A percentile compares a stretch with the other conserved stretches of the same genome.
Evolutionary conservation across 2,797 vertebrate genomes (phyloP).

Genomic region (Petrocephalus sullivani): DNA sequence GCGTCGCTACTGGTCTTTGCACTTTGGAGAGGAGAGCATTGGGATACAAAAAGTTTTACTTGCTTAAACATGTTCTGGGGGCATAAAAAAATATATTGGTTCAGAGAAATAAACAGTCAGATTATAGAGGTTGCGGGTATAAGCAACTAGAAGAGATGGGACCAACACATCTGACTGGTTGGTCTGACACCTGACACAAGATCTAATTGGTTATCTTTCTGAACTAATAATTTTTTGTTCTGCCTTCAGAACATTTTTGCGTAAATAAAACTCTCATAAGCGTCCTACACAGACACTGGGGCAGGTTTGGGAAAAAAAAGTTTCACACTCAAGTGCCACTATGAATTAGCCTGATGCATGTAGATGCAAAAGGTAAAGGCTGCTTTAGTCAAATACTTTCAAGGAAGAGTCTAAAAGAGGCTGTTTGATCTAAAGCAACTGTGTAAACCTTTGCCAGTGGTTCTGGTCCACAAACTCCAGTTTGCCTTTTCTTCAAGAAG

Average conservation of each 20-base stretch:
- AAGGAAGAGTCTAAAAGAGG: conserved; percentile 28
- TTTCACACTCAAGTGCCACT: conserved; percentile 7
- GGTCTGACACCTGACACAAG: too few relatives aligned
- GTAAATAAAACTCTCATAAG: too few relatives aligned
- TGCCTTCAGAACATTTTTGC: too few relatives aligned
- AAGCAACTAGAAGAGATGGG: too few relatives aligned
- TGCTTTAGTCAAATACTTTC: conserved; percentile 35
- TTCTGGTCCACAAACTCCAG: conserved; percentile 35
- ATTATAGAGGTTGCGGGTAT: too few relatives aligned
- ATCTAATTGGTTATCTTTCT: too few relatives aligned
- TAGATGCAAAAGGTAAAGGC: conserved; percentile 30
- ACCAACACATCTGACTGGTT: too few relatives aligned
- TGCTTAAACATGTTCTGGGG: too few relatives aligned
- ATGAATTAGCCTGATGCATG: conserved; percentile 29
- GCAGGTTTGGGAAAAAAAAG: conserved; percentile 32
- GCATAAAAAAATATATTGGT: too few relatives aligned
- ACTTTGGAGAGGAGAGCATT: background rate
- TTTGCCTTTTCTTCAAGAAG: conserved; percentile 36
- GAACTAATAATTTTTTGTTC: too few relatives aligned
- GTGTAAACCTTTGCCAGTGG: conserved; percentile 49
- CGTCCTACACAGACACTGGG: background rate
- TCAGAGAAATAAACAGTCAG: too few relatives aligned
- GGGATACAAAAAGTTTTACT: background rate
- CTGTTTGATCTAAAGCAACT: conserved; percentile 42
- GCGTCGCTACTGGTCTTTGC: background rate